Percentiles rank a stretch among this genome's conserved stretches.
These are phyloP conservation scores for Rafetus swinhoei DNA, from an alignment of 2,113 vertebrate species.

Conservation along the genomic window DNA sequence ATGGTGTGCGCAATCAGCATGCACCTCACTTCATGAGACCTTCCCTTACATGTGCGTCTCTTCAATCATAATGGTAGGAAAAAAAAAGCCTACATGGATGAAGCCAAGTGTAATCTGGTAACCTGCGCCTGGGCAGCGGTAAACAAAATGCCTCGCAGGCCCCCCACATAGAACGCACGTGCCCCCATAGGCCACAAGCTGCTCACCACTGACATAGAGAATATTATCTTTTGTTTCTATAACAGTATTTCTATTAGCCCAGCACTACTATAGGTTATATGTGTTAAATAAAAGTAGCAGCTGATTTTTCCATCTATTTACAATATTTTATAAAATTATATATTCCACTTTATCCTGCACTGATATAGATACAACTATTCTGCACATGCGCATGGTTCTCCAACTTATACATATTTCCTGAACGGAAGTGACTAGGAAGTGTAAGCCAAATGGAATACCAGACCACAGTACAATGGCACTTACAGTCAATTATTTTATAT, in stretches of 20 bases:
- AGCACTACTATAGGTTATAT: background rate
- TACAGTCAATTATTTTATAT: fast-evolving
- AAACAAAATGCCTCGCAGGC: no score
- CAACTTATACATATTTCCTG: background rate
- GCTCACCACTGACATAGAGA: background rate
- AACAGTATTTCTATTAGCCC: background rate
- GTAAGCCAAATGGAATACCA: background rate
- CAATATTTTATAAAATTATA: background rate
- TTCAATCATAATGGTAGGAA: no score
- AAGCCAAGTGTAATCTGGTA: no score
- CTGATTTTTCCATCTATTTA: background rate
- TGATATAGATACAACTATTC: background rate
- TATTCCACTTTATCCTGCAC: background rate
- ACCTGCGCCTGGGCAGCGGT: no score
- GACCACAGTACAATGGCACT: fast-evolving
- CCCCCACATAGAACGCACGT: no score
- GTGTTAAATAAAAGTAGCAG: conserved; percentile 16
- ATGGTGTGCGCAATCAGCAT: no score
- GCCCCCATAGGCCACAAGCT: no score
- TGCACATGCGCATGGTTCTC: fast-evolving
- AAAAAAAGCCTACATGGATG: no score
- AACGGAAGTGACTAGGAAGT: background rate
- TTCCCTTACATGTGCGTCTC: no score
- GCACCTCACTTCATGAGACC: no score
- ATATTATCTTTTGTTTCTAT: background rate